Base-by-base conservation (phyloP, 2,888 invertebrate species). In the Coelinius sp. region DNA sequence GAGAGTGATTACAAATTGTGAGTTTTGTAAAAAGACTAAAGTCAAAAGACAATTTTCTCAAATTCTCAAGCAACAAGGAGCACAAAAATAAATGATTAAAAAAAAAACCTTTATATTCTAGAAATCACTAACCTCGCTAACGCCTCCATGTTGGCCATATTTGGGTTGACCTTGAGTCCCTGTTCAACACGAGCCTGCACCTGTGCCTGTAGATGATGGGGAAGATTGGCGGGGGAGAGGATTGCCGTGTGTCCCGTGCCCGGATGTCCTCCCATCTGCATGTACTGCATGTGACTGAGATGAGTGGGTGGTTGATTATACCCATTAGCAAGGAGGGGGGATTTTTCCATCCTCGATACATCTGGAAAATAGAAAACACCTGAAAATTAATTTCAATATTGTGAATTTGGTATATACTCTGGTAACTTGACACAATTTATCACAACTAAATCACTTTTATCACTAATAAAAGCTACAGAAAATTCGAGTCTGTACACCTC, bases 281-380 rank as follows among this genome's bases (percentile, higher is more conserved):
- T 96, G 90, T 97, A 96, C 85, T 96, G 96, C 95, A 97, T 96
- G 84, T 96, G 97, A 86, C 95, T 95, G 81, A 96, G 92, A 88
- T 95, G 94, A 74, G 95, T 95, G 72, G 97, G 97, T 73, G 96
- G 97, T 80, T 96, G 96, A 89, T 96, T 97, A 91, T 97, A 97
- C 76, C 97, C 97, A 86, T 97, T 97, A 74, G 96, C 96, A 81
- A 97, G 90, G 46, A 97, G 91, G 31, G 97, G 97, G 20, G 96
- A 96, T 89, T 97, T 97, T 88, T 97, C 97, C 92, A 96, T 90
- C 79, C 96, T 92, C 65, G 94, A 94, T 89, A 95, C 93, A 89
- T 96, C 95, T 95, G 91, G 64, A 90, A 89, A 74, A 83, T 74
- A 75, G 64, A 64, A 44, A 46, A 22, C 22, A 44, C 24, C 46